phyloP scores from a whole-genome alignment of 2,888 invertebrate species.

The Dicycla oo region DNA sequence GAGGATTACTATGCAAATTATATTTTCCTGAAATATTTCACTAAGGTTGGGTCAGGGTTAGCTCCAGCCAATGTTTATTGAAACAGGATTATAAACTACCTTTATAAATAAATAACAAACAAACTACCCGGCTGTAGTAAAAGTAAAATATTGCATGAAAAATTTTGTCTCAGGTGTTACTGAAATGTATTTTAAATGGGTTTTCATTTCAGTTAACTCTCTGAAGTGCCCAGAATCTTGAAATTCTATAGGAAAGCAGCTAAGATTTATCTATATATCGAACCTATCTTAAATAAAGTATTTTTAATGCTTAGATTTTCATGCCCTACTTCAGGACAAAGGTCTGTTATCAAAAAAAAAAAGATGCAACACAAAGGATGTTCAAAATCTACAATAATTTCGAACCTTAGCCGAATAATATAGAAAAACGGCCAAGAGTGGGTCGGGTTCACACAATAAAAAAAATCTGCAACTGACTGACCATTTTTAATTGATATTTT shows the following conservation, averaged over 20 bases:
- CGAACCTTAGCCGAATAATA: no score
- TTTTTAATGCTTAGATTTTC: background rate
- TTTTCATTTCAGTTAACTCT: background rate
- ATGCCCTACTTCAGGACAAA: background rate
- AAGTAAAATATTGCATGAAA: background rate
- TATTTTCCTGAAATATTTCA: constrained; percentile 36
- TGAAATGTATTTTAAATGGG: background rate
- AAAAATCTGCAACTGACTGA: no score
- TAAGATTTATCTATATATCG: no score
- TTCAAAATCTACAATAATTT: background rate
- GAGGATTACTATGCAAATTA: constrained; percentile 47
- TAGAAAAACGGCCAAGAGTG: background rate
- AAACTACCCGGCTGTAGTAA: background rate
- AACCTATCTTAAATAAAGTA: background rate
- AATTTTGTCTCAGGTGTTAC: background rate
- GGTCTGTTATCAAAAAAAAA: background rate
- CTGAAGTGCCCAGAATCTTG: background rate
- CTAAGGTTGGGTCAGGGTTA: constrained; percentile 11
- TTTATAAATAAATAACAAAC: background rate
- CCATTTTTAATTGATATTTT: background rate
- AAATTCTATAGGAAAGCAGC: background rate
- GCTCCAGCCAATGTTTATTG: constrained; percentile 34
- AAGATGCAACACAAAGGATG: no score
- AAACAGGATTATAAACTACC: constrained; percentile 21
- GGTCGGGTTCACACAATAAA: background rate